Percentiles rank a stretch among this genome's conserved stretches.
phyloP scores from a whole-genome alignment of 64 coral and sea anemone genomes.

The Trachythela sp. region DNA sequence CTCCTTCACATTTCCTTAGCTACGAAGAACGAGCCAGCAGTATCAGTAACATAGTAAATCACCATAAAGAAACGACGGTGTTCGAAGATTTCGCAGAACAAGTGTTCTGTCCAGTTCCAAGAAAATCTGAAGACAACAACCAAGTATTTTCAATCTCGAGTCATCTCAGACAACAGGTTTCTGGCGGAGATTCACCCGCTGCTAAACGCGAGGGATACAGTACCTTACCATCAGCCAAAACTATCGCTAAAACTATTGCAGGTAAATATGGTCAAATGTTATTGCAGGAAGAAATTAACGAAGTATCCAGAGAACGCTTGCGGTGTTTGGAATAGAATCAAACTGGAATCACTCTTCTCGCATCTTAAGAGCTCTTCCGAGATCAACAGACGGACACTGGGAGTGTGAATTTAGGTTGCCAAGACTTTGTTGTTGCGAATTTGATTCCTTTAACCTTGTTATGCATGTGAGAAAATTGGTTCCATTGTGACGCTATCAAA shows the following conservation, averaged over 20 bases:
- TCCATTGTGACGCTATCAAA: too few species aligned
- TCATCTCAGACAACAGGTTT: neutral
- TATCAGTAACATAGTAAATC: conserved; percentile 74
- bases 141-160: neutral
- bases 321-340: too few species aligned
- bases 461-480: too few species aligned
- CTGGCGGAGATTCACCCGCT: neutral
- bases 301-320: too few species aligned
- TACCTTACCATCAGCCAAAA: neutral
- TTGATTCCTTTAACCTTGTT: too few species aligned
- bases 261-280: neutral
- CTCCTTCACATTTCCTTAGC: conserved; percentile 52
- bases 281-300: too few species aligned
- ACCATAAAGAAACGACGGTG: conserved; percentile 69
- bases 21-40: conserved; percentile 77
- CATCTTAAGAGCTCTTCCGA: too few species aligned
- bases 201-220: neutral
- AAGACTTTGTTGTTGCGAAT: too few species aligned
- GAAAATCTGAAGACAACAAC: neutral
- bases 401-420: too few species aligned
- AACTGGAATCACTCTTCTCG: too few species aligned
- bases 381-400: too few species aligned
- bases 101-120: conserved; percentile 72
- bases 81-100: conserved; percentile 83
- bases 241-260: neutral